Base-by-base conservation (phyloP, 1,140 invertebrate genomes). In the Harpegnathos saltator region DNA sequence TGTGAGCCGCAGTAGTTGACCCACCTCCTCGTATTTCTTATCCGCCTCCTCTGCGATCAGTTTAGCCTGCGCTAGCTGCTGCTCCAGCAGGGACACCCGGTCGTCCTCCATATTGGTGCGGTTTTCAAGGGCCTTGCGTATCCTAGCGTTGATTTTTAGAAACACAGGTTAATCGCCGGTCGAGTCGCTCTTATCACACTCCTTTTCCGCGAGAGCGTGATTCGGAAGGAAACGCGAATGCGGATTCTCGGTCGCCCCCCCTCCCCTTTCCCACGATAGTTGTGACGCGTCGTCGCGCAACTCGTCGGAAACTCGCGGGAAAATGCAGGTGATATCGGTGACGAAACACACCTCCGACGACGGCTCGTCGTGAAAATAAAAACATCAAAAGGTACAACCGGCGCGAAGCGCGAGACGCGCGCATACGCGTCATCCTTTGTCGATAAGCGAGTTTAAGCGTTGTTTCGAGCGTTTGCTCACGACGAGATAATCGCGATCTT, bases 11-110 rank as follows among this genome's bases (percentile, higher is more conserved):
- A 9, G 61, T 82, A 83, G 63, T 26, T 88, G 91, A 94, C 94
- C 93, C 94, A 99, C 98, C 98, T 99, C 98, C 97, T 99, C 98
- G 94, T 99, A 99, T 98, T 99, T 99, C 95, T 99, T 99, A 95
- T 99, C 99, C 89, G 98, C 98, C 95, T 99, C 99, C 95, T 99
- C 98, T 87, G 99, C 98, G 95, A 99, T 99, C 94, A 98, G 96
- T 95, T 99, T 99, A 92, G 99, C 98, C 94, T 99, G 98, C 86
- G 98, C 96, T 93, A 99, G 96, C 94, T 99, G 98, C 86, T 97
- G 96, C 95, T 99, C 99, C 95, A 99, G 95, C 88, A 98, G 97
- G 91, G 97, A 96, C 93, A 99, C 98, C 94, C 98, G 96, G 95
- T 99, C 98, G 93, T 99, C 99, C 95, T 99, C 99, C 98, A 99